Percentiles rank a stretch among this genome's conserved stretches.
Evolutionary conservation across 2,888 invertebrate genomes (phyloP).

Genomic region (Itoplectis maculator): DNA sequence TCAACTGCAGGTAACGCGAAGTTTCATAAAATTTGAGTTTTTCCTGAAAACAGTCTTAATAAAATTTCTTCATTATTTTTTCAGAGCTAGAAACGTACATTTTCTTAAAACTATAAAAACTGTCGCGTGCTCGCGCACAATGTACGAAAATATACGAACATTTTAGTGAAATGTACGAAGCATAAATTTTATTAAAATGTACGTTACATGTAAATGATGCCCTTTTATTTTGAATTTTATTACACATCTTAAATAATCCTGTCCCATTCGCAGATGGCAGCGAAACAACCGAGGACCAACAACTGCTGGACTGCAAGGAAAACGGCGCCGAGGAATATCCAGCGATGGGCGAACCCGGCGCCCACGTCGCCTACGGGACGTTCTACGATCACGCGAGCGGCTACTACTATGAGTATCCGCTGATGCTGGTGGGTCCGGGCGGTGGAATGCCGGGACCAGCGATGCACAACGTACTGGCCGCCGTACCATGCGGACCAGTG

Average conservation of each 20-base stretch:
- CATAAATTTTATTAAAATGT: no score
- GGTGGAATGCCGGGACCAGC: conserved; percentile 80
- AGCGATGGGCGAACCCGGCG: conserved; percentile 71
- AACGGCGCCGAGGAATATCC: conserved; percentile 74
- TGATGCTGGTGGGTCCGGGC: conserved; percentile 84
- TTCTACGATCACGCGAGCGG: conserved; percentile 82
- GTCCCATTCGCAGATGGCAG: conserved; percentile 78
- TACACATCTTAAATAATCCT: conserved; percentile 4
- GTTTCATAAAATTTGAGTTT: background rate
- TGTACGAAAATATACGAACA: no score
- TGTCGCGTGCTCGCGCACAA: no score
- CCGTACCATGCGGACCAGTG: conserved; percentile 84
- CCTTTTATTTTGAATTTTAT: background rate
- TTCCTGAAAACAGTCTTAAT: background rate
- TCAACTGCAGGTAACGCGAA: conserved; percentile 82
- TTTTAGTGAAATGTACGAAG: no score
- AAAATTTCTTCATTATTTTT: no score
- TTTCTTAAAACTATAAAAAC: no score
- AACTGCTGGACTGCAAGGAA: conserved; percentile 77
- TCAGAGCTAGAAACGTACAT: no score
- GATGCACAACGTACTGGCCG: conserved; percentile 79
- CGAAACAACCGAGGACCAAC: conserved; percentile 83
- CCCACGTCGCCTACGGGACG: conserved; percentile 79
- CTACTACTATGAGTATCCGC: conserved; percentile 83
- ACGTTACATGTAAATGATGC: no score